These are phyloP conservation scores for Umimayanthus chanpuru DNA, from an alignment of 92 coral and sea anemone species.

Conservation along the genomic window DNA sequence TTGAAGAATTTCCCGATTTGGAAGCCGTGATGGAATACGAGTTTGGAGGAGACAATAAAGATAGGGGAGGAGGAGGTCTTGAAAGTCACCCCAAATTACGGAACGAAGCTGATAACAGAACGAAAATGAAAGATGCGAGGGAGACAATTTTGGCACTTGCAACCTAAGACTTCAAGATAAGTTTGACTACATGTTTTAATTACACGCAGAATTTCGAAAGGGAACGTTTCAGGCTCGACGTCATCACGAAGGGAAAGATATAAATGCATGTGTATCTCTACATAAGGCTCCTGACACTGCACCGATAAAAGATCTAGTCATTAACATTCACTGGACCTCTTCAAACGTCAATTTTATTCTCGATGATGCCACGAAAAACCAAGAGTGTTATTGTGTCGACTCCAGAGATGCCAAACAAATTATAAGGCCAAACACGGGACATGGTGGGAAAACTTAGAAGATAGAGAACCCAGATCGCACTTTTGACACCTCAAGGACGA, in stretches of 20 bases:
- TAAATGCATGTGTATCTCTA: conserved; percentile 55
- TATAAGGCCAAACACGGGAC: conserved; percentile 45
- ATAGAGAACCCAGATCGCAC: conserved; percentile 62
- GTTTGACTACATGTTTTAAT: conserved; percentile 56
- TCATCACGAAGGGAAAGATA: conserved; percentile 54
- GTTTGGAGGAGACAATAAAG: conserved; percentile 48
- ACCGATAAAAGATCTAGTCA: conserved; percentile 33
- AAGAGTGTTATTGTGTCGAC: conserved; percentile 43
- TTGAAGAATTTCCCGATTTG: conserved; percentile 57
- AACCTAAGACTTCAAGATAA: conserved; percentile 42
- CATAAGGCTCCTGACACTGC: conserved; percentile 56
- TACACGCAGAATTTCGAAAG: conserved; percentile 55
- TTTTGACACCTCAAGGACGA: conserved; percentile 55
- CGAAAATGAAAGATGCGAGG: conserved; percentile 58
- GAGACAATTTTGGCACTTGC: conserved; percentile 55
- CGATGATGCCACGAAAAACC: conserved; percentile 39
- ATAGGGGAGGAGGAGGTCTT: conserved; percentile 59
- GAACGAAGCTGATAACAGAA: conserved; percentile 54
- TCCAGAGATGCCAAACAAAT: conserved; percentile 61
- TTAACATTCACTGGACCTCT: conserved; percentile 46
- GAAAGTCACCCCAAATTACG: conserved; percentile 58
- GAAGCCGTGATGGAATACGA: conserved; percentile 49
- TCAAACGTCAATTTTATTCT: conserved; percentile 50
- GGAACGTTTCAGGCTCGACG: conserved; percentile 58
- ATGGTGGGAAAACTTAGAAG: conserved; percentile 54